phyloP scores from a whole-genome alignment of 37 sponge, comb jelly and placozoan genomes.

The Theonella swinhoei region DNA sequence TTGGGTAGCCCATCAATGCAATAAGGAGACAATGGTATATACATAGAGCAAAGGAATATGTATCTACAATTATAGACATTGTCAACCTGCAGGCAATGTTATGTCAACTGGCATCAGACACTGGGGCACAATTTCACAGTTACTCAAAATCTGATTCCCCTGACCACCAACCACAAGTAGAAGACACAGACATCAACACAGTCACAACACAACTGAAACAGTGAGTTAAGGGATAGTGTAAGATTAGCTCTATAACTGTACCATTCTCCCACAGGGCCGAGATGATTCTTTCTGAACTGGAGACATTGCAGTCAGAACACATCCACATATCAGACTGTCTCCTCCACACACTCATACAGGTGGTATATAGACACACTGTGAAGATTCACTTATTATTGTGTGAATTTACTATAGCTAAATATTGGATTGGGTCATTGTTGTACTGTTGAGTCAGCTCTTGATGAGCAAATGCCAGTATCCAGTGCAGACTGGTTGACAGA shows the following conservation, averaged over 20 bases:
- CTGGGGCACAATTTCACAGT: slow-evolving; percentile 27
- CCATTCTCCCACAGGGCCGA: not conserved
- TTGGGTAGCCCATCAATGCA: not conserved
- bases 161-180: not conserved
- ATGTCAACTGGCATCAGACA: slow-evolving; percentile 15
- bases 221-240: not conserved
- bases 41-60: too few species aligned
- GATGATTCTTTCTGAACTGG: not conserved
- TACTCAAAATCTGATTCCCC: not conserved
- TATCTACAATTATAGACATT: not conserved
- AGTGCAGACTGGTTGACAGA: slow-evolving; percentile 23
- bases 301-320: not conserved
- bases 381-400: not conserved
- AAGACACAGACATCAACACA: not conserved
- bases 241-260: not conserved
- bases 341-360: not conserved
- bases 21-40: not conserved
- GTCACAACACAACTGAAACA: not conserved
- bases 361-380: not conserved
- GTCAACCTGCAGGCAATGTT: not conserved
- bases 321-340: not conserved
- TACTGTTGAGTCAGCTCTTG: not conserved
- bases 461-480: not conserved
- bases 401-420: not conserved
- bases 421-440: not conserved